Conservation (phyloP, 2,888 invertebrate genomes). For the Cephus pygmeus region DNA sequence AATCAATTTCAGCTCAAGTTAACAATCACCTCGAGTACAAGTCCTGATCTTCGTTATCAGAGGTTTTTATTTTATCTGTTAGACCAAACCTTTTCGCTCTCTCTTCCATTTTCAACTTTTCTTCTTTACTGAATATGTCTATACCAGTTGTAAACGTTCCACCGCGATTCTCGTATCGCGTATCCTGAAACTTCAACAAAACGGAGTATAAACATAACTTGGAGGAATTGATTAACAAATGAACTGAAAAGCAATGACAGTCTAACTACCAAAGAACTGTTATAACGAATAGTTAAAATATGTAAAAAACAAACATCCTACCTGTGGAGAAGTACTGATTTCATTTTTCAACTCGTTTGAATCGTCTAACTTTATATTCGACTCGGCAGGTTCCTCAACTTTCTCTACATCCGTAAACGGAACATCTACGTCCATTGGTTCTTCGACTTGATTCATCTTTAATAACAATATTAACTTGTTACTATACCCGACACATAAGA, state of each 20-base stretch:
- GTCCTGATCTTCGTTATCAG: constrained; percentile 64
- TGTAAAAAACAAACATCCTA: neutral
- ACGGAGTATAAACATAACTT: neutral
- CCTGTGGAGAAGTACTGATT: constrained; percentile 16
- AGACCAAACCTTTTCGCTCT: constrained; percentile 72
- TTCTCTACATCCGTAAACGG: constrained; percentile 30
- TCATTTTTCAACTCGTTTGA: constrained; percentile 18
- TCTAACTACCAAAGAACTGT: neutral
- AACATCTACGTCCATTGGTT: constrained; percentile 68
- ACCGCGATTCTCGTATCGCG: constrained; percentile 53
- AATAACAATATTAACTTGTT: constrained; percentile 14
- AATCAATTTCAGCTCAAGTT: neutral
- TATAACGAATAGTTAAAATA: neutral
- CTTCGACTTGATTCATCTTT: constrained; percentile 54
- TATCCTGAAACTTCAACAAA: constrained; percentile 33
- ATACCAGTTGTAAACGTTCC: constrained; percentile 67
- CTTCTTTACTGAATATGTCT: constrained; percentile 68
- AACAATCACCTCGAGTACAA: constrained; percentile 65
- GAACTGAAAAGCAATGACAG: neutral
- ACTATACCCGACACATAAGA: neutral
- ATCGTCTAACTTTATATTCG: constrained; percentile 26
- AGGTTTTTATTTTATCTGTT: constrained; percentile 60
- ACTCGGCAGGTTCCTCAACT: constrained; percentile 36
- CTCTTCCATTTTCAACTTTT: constrained; percentile 68
- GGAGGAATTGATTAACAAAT: neutral